Evolutionary conservation across 2,888 invertebrate species (phyloP).

Genomic region (Smittia sp.): DNA sequence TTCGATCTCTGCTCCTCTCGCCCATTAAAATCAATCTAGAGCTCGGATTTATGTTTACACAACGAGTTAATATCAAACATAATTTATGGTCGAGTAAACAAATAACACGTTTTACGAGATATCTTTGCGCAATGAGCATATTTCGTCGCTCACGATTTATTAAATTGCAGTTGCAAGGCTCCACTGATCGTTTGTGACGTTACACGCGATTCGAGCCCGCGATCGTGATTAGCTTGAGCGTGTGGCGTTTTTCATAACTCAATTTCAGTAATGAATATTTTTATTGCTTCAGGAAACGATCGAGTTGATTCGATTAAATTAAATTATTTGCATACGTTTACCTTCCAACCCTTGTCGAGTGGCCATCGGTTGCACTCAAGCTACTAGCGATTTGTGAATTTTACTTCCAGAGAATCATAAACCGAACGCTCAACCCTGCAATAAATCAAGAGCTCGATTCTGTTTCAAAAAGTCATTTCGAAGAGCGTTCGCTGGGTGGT

Average conservation of each 20-base stretch:
- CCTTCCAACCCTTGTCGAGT: not conserved
- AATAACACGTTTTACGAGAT: constrained; percentile 13
- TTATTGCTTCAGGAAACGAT: not conserved
- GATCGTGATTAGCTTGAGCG: constrained; percentile 3
- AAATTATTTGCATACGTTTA: not conserved
- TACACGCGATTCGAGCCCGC: not conserved
- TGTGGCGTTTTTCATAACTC: constrained; percentile 5
- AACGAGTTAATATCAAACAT: constrained; percentile 39
- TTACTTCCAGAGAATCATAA: not conserved
- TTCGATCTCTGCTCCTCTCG: not conserved
- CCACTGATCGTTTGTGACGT: not conserved
- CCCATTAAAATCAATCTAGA: constrained; percentile 33
- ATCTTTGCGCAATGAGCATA: not conserved
- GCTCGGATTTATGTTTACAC: constrained; percentile 30
- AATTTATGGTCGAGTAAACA: constrained; percentile 39
- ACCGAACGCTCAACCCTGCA: not conserved
- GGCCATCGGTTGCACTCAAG: not conserved
- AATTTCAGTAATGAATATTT: constrained; percentile 12
- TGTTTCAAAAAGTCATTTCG: not conserved
- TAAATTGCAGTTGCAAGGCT: not conserved
- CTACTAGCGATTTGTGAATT: not conserved
- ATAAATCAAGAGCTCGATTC: not conserved
- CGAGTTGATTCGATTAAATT: not conserved
- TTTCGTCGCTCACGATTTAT: not conserved
- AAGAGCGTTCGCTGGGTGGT: constrained; percentile 27